Evolutionary conservation across 2,888 invertebrate genomes (phyloP), one percentile per base, ranked within the genome.

Genomic region (Polydrusus tereticollis): DNA sequence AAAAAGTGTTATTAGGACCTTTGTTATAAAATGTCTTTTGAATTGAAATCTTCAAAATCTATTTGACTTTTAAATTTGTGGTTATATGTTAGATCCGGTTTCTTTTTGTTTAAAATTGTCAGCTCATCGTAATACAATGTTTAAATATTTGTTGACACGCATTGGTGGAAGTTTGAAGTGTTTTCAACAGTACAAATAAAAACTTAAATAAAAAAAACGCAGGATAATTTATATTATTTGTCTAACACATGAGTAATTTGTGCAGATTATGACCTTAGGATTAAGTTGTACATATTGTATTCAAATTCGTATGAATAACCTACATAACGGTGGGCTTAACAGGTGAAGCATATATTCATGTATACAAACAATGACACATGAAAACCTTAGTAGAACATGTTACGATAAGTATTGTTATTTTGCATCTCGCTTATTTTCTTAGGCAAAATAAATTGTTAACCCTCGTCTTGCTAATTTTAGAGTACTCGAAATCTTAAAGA

Each of bases 61-160:
- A 47, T 47, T 55, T 55, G 21, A 16, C 0, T 29, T 29, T 55
- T 10, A 23, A 29, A 52, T 64, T 50, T 33, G 38, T 29, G 52
- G n/a, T 14, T 21, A 64, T 20, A 64, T 64, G 33, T 45, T 33
- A 47, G 29, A 47, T 62, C 62, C 62, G 62, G 62, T 62, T 62
- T 33, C n/a, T 18, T 47, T 45, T 33, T 45, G 12, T 62, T 45
- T 26, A 18, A 12, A 21, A 29, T 16, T 23, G 14, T 26, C 29
- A 50, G 36, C 36, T 36, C 18, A 23, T 33, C 20, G 38, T 64
- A 52, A 50, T 64, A 52, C n/a, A 23, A 38, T 50, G 52, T 33
- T 36, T 14, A 64, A 64, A 64, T 64, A 64, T 64, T 64, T 50
- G 38, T 38, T 12, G 36, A 38, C 21, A 64, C 47, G 63, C 63